A percentile compares a stretch with the other conserved stretches of the same genome.
These are phyloP conservation scores for Aphelocoma californica DNA, from an alignment of 2,797 vertebrate genomes.

Conservation along the genomic window DNA sequence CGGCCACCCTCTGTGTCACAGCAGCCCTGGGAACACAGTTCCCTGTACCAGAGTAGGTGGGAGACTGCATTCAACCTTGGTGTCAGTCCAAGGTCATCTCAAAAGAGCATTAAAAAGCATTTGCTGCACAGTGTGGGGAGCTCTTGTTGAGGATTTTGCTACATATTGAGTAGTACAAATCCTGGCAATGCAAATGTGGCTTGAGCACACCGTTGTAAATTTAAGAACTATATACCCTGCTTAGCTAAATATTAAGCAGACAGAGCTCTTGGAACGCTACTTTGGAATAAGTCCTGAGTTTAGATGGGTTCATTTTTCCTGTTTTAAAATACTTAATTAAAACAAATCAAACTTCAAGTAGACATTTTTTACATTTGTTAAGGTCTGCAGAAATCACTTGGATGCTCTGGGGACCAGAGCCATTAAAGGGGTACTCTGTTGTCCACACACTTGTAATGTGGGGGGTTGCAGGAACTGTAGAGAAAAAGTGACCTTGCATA, in stretches of 20 bases:
- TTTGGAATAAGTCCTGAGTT: not conserved
- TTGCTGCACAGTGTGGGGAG: not conserved
- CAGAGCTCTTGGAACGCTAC: not conserved
- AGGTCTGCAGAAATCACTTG: not conserved
- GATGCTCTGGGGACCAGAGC: not conserved
- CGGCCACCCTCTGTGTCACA: accelerated
- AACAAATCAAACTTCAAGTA: not conserved
- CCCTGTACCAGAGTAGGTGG: not conserved
- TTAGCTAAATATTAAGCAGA: not conserved
- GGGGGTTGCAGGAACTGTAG: not conserved
- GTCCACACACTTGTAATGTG: not conserved
- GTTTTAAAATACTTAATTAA: not conserved
- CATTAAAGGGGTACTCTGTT: not conserved
- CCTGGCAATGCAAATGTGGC: not conserved
- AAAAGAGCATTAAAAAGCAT: constrained; percentile 15
- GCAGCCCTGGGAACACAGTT: not conserved
- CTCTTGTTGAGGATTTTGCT: constrained; percentile 21
- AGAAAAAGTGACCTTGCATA: not conserved
- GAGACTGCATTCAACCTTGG: not conserved
- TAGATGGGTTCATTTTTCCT: not conserved
- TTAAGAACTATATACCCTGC: not conserved
- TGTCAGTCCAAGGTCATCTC: not conserved
- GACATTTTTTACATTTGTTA: not conserved
- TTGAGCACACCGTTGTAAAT: not conserved
- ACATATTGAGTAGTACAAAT: not conserved